These are phyloP conservation scores for Acrobasis consociella DNA, from an alignment of 2,888 invertebrate genomes.

Conservation along the genomic window DNA sequence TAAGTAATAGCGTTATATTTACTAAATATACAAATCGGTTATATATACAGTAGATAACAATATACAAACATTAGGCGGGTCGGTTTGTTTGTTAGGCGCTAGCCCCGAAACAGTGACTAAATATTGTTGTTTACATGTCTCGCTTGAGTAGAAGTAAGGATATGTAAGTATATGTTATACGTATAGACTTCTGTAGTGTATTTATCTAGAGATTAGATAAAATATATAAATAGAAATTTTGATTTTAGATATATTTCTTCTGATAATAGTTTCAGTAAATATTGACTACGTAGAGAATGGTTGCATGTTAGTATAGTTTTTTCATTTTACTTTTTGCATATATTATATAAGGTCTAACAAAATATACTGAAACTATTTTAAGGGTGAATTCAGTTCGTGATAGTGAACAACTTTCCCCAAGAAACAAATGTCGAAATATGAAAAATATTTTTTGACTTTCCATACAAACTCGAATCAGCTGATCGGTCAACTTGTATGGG, in stretches of 20 bases:
- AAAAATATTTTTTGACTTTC: too few species aligned
- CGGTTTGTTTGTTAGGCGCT: conserved; percentile 1
- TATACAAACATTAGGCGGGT: conserved; percentile 2
- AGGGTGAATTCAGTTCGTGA: too few species aligned
- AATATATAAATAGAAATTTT: not conserved
- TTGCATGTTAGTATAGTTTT: not conserved
- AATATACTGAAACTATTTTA: too few species aligned
- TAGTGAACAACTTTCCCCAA: too few species aligned
- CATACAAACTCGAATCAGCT: too few species aligned
- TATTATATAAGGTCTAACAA: too few species aligned
- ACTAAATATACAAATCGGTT: not conserved
- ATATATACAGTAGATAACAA: conserved; percentile 5
- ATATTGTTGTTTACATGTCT: conserved; percentile 61
- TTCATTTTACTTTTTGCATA: not conserved
- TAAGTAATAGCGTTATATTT: not conserved
- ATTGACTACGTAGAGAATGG: not conserved
- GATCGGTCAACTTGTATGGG: too few species aligned
- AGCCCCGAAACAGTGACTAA: conserved; percentile 12
- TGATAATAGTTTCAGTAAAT: not conserved
- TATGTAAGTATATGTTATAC: conserved; percentile 62
- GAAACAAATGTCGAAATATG: too few species aligned
- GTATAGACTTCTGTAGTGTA: not conserved
- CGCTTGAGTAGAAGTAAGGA: conserved; percentile 71
- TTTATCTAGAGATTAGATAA: not conserved
- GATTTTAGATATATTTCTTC: not conserved